Conservation (phyloP, 2,113 vertebrate genomes). For the Actenoides hombroni region DNA sequence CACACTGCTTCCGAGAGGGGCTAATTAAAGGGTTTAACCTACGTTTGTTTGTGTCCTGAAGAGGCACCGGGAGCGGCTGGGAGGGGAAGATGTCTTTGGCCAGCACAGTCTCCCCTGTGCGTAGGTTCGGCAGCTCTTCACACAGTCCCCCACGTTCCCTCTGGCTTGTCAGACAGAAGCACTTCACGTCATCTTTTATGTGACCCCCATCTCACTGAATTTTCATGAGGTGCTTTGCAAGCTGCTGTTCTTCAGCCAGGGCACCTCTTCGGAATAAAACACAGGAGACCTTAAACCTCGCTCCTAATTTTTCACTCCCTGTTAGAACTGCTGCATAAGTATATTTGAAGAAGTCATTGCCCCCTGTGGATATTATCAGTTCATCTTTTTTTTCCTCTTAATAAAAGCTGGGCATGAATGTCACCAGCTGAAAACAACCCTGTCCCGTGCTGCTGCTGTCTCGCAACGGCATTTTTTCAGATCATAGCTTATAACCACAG, state of each 20-base stretch:
- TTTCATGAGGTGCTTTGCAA: not conserved
- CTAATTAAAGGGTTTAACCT: not conserved
- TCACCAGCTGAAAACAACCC: not conserved
- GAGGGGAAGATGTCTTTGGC: not conserved
- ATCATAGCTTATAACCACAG: slow-evolving; percentile 13
- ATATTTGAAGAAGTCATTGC: slow-evolving; percentile 27
- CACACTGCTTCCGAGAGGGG: not conserved
- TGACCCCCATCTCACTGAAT: not conserved
- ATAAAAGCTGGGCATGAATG: slow-evolving; percentile 23
- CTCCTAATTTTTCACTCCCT: slow-evolving; percentile 31
- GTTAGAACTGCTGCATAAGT: slow-evolving; percentile 24
- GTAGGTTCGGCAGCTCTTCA: not conserved
- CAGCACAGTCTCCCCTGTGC: not conserved
- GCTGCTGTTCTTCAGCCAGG: not conserved
- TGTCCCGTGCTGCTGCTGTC: not conserved
- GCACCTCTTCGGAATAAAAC: not conserved
- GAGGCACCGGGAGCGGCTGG: not conserved
- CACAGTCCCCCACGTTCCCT: not conserved
- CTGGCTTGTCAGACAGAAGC: not conserved
- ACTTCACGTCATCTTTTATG: not conserved
- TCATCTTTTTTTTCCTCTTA: slow-evolving; percentile 14
- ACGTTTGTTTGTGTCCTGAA: not conserved
- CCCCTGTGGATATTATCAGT: slow-evolving; percentile 2
- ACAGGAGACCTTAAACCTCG: not conserved
- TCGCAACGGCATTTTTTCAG: slow-evolving; percentile 2